Evolutionary conservation across 1,140 invertebrate species (phyloP), one percentile per base, ranked within the genome.

Genomic region (Brachionus angularis): DNA sequence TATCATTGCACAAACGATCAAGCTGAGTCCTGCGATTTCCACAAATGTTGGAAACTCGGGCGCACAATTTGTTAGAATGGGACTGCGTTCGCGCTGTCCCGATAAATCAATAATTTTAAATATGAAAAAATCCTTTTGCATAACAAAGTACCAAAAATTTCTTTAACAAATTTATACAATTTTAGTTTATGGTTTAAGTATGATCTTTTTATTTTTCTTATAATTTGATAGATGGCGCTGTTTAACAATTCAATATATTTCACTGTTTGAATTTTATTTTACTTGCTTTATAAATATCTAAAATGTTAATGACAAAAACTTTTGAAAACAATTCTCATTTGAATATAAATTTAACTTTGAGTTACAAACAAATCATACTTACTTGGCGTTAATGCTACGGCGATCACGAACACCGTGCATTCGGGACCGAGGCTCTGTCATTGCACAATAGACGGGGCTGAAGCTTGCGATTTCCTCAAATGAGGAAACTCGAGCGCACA

Each of bases 1-100:
- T 46, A 67, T 50, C 62, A 67, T 67, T 67, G 62, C 62, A 67
- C 62, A 16, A 14, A 46, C 39, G 62, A 50, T 50, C 33, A 67
- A 34, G 62, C 47, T 67, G 62, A 67, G 31, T 46, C 47, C 29
- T 46, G 62, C 62, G 62, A 67, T 67, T 67, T 67, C 62, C 62
- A 47, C 62, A 34, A 67, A 67, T 67, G 62, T 47, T 31, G 62
- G 62, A 67, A 67, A 67, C 62, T 67, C 62, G 62, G 62, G 62
- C 62, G 62, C 62, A 67, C 29, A 67, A 67, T 67, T 67, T 67
- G 42, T 67, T 46, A 67, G 62, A 67, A 50, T 67, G 62, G 62
- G 62, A 67, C 62, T 67, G 62, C 62, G 62, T 67, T 67, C 62
- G 62, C 62, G 62, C 62, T 67, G 62, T 67, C 62, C 62, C 62